These are phyloP conservation scores for Eubucco bourcierii DNA, from an alignment of 2,113 vertebrate species.

Conservation along the genomic window DNA sequence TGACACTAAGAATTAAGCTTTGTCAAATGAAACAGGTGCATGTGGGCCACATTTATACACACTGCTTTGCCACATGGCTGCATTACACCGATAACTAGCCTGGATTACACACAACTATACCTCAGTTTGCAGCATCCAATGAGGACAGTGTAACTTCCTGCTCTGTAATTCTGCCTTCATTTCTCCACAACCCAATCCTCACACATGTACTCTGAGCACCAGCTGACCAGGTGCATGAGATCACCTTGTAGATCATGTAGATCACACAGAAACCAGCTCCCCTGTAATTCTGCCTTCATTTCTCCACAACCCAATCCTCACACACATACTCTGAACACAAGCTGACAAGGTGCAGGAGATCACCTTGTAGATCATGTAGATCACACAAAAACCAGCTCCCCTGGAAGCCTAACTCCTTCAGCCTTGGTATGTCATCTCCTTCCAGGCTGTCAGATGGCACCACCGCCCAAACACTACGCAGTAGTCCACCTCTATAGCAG, in stretches of 20 bases:
- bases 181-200: background rate
- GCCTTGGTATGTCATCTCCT: background rate
- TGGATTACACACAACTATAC: background rate
- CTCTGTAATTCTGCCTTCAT: background rate
- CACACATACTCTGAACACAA: background rate
- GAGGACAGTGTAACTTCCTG: background rate
- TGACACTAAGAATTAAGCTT: background rate
- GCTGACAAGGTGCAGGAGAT: background rate
- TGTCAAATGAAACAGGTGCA: background rate
- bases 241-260: too few species aligned
- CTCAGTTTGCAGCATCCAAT: background rate
- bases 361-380: too few species aligned
- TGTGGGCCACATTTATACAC: background rate
- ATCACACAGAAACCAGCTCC: background rate
- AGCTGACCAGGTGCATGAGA: rapidly evolving
- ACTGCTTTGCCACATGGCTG: background rate
- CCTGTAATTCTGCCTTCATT: background rate
- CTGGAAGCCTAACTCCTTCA: background rate
- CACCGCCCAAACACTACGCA: too few species aligned
- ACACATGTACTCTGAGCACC: background rate
- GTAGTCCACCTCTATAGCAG: background rate
- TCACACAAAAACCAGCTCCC: background rate
- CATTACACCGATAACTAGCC: background rate
- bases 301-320: background rate
- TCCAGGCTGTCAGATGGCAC: background rate